These are phyloP conservation scores for Centruroides sculpturatus DNA, from an alignment of 1,140 invertebrate species.

Conservation along the genomic window DNA sequence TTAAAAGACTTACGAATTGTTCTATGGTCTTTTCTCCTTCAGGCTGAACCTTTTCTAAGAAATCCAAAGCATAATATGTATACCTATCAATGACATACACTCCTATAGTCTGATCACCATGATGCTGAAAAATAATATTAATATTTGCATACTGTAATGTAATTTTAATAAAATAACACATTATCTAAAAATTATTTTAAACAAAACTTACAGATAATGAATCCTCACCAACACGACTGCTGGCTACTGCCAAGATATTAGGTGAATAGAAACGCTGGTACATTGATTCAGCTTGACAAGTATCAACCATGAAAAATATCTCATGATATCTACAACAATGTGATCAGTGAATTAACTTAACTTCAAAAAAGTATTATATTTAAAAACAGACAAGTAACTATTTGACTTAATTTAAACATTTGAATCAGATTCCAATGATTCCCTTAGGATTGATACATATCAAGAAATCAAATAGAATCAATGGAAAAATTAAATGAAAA, in stretches of 20 bases:
- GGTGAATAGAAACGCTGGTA: slow-evolving; percentile 96
- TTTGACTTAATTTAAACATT: no score
- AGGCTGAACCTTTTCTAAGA: slow-evolving; percentile 80
- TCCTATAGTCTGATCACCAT: slow-evolving; percentile 94
- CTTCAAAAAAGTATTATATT: no score
- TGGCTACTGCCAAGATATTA: slow-evolving; percentile 92
- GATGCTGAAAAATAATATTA: slow-evolving; percentile 51
- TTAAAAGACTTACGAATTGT: slow-evolving; percentile 69
- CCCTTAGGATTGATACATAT: no score
- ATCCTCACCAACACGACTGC: slow-evolving; percentile 94
- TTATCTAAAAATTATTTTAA: no score
- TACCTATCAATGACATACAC: slow-evolving; percentile 99
- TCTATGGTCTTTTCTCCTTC: slow-evolving; percentile 77
- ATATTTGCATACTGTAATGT: no score
- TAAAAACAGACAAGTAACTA: no score
- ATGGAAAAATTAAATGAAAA: no score
- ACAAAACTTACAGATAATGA: slow-evolving; percentile 67
- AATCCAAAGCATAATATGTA: slow-evolving; percentile 93
- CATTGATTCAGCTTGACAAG: slow-evolving; percentile 97
- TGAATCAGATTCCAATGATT: no score
- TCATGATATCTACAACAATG: slow-evolving; percentile 69
- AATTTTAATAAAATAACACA: no score
- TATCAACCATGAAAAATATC: slow-evolving; percentile 97
- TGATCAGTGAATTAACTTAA: no score
- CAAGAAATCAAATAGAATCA: no score